phyloP scores from a whole-genome alignment of 2,797 vertebrate genomes.

The Spheniscus humboldti region DNA sequence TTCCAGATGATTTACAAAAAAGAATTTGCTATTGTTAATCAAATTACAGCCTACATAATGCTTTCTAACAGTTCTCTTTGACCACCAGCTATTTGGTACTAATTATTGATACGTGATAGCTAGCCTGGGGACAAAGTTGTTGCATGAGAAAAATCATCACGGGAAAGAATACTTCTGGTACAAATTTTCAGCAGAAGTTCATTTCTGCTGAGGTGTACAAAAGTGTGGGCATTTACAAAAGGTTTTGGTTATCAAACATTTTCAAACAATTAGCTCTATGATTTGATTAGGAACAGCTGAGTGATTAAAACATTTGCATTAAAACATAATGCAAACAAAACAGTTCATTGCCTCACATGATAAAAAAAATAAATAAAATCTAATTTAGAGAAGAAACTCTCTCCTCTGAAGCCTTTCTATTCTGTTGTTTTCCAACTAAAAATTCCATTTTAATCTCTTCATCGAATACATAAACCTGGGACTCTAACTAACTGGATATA shows the following conservation, averaged over 20 bases:
- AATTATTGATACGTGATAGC: background rate
- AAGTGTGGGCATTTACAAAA: background rate
- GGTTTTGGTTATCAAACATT: background rate
- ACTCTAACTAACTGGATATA: background rate
- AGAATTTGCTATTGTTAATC: background rate
- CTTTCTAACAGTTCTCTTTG: background rate
- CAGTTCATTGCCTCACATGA: background rate
- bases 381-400: background rate
- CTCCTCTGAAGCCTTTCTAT: background rate
- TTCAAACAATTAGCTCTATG: background rate
- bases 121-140: background rate
- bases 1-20: background rate
- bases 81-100: background rate
- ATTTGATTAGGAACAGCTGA: background rate
- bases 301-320: background rate
- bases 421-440: conserved; percentile 46
- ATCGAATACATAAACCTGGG: conserved; percentile 49
- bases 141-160: background rate
- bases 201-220: background rate
- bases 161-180: background rate
- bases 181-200: background rate
- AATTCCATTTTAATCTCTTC: conserved; percentile 36
- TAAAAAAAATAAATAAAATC: conserved; percentile 20
- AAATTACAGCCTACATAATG: background rate
- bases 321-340: background rate